Evolutionary conservation across 2,113 vertebrate species (phyloP).

Genomic region (Nipponia nippon): DNA sequence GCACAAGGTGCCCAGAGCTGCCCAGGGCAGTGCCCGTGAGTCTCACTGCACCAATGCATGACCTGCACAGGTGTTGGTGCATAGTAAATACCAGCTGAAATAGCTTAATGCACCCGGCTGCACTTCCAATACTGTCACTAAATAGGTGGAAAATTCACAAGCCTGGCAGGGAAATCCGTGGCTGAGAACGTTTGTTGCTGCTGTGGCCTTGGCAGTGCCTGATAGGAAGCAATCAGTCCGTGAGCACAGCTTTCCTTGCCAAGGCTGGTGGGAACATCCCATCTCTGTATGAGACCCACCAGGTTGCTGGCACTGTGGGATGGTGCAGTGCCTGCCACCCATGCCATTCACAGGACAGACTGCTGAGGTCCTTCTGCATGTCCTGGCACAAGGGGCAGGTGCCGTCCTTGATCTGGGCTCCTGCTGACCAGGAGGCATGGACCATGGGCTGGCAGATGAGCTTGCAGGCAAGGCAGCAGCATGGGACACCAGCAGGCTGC

Average conservation of each 20-base stretch:
- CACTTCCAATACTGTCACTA: neutral
- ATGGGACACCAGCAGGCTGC: neutral
- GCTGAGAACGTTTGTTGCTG: neutral
- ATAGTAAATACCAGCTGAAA: neutral
- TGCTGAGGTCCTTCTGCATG: neutral
- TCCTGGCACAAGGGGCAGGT: neutral
- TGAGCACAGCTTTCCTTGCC: neutral
- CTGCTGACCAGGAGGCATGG: neutral
- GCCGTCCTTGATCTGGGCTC: neutral
- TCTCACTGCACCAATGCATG: neutral
- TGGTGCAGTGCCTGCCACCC: neutral
- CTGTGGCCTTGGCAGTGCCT: neutral
- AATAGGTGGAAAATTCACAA: neutral
- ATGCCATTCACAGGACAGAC: rapidly evolving
- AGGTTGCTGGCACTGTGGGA: neutral
- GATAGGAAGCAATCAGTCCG: rapidly evolving
- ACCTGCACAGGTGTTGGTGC: neutral
- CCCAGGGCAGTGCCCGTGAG: neutral
- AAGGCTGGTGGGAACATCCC: neutral
- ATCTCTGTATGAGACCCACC: neutral
- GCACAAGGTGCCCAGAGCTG: neutral
- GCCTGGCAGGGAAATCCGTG: neutral
- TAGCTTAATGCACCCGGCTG: neutral
- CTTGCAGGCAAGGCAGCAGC: neutral
- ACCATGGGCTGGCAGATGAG: neutral